Percentiles rank a stretch among this genome's conserved stretches.
Conservation (phyloP, 1,140 invertebrate species). For the Drosophila pandora region DNA sequence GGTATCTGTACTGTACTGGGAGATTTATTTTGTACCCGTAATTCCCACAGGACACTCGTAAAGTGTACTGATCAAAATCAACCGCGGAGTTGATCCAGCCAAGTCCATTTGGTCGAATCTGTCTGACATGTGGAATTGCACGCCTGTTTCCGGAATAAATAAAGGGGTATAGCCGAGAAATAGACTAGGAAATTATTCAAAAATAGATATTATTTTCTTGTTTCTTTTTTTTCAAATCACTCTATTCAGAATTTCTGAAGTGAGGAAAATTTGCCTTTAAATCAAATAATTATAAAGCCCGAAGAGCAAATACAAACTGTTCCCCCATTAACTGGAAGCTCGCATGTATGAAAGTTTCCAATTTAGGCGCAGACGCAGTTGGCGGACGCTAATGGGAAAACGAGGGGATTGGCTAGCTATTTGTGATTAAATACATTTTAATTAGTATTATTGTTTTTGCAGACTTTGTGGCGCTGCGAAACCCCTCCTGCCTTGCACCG, state of each 20-base stretch:
- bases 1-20: background rate
- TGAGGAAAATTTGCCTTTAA: background rate
- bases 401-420: constrained; percentile 20
- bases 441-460: constrained; percentile 77
- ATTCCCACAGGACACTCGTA: too few species aligned
- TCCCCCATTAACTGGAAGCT: constrained; percentile 21
- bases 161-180: too few species aligned
- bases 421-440: constrained; percentile 79
- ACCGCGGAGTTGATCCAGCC: too few species aligned
- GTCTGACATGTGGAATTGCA: too few species aligned
- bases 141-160: too few species aligned
- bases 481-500: constrained; percentile 31
- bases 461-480: constrained; percentile 33
- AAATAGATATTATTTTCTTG: too few species aligned
- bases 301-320: background rate
- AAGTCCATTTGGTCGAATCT: too few species aligned
- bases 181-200: too few species aligned
- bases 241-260: too few species aligned
- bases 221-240: too few species aligned
- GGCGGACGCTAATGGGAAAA: background rate
- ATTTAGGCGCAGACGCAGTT: background rate
- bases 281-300: background rate
- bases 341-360: background rate
- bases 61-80: too few species aligned
- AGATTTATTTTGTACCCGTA: background rate